A percentile compares a stretch with the other conserved stretches of the same genome.
phyloP scores from a whole-genome alignment of 2,888 invertebrate species.

The Sarcophaga caerulescens region DNA sequence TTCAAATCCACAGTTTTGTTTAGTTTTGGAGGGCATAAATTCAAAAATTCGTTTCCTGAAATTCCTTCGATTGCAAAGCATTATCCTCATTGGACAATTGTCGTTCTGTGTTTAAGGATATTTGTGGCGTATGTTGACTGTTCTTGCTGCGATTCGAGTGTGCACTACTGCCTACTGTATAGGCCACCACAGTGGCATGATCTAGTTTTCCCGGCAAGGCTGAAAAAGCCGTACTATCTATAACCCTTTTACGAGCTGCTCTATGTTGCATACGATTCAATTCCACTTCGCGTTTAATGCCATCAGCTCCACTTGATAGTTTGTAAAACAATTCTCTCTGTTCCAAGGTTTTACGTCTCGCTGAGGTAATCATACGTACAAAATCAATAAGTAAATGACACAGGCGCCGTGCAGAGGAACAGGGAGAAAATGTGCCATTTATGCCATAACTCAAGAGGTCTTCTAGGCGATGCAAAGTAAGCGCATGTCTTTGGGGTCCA shows the following conservation, averaged over 20 bases:
- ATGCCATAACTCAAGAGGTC: conserved; percentile 88
- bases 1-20: conserved; percentile 47
- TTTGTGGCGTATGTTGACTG: conserved; percentile 36
- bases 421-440: conserved; percentile 84
- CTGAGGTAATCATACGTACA: conserved; percentile 89
- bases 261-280: conserved; percentile 85
- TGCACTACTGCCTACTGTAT: conserved; percentile 84
- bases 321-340: conserved; percentile 89
- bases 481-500: conserved; percentile 88
- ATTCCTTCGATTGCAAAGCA: conserved; percentile 78
- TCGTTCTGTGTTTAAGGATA: conserved; percentile 50
- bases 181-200: conserved; percentile 92
- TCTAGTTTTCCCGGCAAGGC: conserved; percentile 92
- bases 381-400: conserved; percentile 90
- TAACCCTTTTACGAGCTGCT: conserved; percentile 85
- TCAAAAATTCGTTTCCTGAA: conserved; percentile 80
- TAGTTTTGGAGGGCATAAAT: conserved; percentile 18
- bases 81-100: conserved; percentile 60
- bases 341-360: conserved; percentile 91
- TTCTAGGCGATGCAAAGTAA: conserved; percentile 88
- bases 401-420: conserved; percentile 84
- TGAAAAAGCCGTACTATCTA: conserved; percentile 87
- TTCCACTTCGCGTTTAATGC: conserved; percentile 82
- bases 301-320: conserved; percentile 82
- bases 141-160: neutral